Conservation (phyloP, 2,888 invertebrate genomes). For the Eueremaeus valkanovi region DNA sequence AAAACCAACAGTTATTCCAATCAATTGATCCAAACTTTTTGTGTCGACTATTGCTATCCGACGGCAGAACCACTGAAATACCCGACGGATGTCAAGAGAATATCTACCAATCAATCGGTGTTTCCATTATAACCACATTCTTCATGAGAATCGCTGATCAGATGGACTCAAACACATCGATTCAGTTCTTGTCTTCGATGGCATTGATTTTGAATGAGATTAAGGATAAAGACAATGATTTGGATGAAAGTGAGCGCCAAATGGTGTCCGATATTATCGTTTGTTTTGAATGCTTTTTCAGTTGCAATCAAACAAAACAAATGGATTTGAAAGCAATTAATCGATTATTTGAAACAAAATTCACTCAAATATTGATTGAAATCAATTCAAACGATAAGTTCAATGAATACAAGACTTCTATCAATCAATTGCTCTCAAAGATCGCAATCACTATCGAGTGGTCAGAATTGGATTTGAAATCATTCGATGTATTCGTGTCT, state of each 20-base stretch:
- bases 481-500: neutral
- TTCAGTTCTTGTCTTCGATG: conserved; percentile 26
- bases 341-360: conserved; percentile 23
- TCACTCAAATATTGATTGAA: conserved; percentile 19
- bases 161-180: neutral
- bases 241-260: conserved; percentile 17
- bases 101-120: conserved; percentile 26
- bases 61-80: neutral
- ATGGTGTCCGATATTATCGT: conserved; percentile 14
- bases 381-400: neutral
- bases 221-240: neutral
- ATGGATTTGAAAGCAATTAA: neutral
- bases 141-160: neutral
- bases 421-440: neutral
- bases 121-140: conserved; percentile 6
- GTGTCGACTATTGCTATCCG: neutral
- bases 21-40: conserved; percentile 15
- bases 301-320: neutral
- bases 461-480: neutral
- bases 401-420: neutral
- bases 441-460: conserved; percentile 13
- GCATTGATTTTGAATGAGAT: neutral
- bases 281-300: conserved; percentile 32
- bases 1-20: conserved; percentile 6
- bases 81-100: neutral